Conservation (phyloP, 2,113 vertebrate species). For the Leucopternis melanops region DNA sequence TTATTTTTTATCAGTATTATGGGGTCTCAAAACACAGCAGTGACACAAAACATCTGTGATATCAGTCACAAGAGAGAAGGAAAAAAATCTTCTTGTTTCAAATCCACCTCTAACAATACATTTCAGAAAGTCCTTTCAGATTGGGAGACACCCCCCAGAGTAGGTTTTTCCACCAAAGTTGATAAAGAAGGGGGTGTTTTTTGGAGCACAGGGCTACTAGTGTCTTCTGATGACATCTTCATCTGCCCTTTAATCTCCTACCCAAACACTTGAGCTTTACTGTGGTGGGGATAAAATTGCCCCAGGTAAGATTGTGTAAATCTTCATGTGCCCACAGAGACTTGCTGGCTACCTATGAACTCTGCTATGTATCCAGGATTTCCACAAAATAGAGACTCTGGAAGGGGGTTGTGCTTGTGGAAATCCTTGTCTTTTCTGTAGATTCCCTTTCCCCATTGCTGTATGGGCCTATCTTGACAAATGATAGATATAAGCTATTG, state of each 20-base stretch:
- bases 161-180: background rate
- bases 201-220: background rate
- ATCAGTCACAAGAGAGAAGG: background rate
- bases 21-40: background rate
- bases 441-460: background rate
- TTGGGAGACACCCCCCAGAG: rapidly evolving
- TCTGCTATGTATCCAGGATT: background rate
- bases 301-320: background rate
- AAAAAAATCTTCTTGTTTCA: background rate
- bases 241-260: background rate
- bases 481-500: background rate
- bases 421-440: background rate
- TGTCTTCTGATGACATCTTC: background rate
- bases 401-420: background rate
- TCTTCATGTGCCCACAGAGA: background rate
- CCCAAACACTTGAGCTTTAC: background rate
- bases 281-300: background rate
- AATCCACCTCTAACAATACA: background rate
- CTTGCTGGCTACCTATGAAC: background rate
- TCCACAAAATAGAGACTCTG: background rate
- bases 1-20: background rate
- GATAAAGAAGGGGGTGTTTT: background rate
- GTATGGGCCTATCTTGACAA: background rate
- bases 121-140: background rate
- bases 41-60: background rate